A percentile compares a stretch with the other conserved stretches of the same genome.
Conservation (phyloP, 2,888 invertebrate species). For the Brachyptera putata region DNA sequence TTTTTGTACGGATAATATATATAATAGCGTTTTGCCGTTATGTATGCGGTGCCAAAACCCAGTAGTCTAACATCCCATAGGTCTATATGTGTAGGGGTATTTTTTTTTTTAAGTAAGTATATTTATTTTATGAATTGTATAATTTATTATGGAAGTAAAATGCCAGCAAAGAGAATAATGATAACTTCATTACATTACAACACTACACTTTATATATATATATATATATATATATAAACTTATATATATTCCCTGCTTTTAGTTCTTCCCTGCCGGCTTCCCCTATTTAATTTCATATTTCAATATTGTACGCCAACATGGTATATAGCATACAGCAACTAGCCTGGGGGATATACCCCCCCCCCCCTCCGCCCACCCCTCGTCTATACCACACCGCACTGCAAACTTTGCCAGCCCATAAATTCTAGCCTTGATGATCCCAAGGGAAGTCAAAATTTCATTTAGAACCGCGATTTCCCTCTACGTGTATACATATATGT, state of each 20-base stretch:
- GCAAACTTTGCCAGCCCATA: slow-evolving; percentile 18
- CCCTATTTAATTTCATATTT: slow-evolving; percentile 27
- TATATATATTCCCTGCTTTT: too few species aligned
- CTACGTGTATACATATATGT: too few species aligned
- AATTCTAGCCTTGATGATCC: slow-evolving; percentile 30
- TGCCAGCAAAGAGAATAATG: slow-evolving; percentile 19
- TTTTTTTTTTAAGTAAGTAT: not conserved
- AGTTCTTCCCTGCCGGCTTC: not conserved
- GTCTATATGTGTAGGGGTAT: too few species aligned
- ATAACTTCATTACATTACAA: slow-evolving; percentile 13
- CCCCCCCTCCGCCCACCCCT: not conserved
- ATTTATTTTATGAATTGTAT: slow-evolving; percentile 3
- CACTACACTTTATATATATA: too few species aligned
- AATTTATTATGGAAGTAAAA: not conserved
- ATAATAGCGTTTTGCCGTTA: too few species aligned
- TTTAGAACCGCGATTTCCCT: slow-evolving; percentile 31
- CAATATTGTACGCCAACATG: slow-evolving; percentile 22
- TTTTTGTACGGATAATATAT: too few species aligned
- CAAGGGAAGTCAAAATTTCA: slow-evolving; percentile 33
- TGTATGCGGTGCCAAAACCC: not conserved
- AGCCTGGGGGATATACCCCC: not conserved
- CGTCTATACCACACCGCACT: not conserved
- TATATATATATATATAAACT: too few species aligned
- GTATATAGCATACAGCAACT: too few species aligned
- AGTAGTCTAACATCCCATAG: too few species aligned